Percentiles rank a stretch among this genome's conserved stretches.
Evolutionary conservation across 2,113 vertebrate genomes (phyloP).

Genomic region (Galemys pyrenaicus): DNA sequence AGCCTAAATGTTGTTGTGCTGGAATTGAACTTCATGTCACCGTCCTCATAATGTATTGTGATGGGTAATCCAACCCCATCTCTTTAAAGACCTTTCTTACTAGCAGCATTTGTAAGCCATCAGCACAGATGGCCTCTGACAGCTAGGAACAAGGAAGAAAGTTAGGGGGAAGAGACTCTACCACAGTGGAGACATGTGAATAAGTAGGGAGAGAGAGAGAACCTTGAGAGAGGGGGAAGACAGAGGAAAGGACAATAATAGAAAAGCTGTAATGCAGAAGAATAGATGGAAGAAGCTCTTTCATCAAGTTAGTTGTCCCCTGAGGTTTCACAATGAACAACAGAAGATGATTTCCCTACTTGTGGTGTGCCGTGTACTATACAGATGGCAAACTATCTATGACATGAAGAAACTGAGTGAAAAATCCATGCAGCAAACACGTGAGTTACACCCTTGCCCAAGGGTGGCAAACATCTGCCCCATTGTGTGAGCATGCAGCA

Average conservation of each 20-base stretch:
- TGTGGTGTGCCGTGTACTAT: not conserved
- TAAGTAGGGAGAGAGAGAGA: not conserved
- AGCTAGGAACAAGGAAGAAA: not conserved
- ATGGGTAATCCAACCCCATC: not conserved
- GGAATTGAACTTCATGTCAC: not conserved
- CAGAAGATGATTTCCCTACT: not conserved
- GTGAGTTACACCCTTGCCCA: not conserved
- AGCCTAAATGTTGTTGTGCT: not conserved
- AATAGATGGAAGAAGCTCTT: not conserved
- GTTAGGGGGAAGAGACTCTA: not conserved
- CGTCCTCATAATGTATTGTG: not conserved
- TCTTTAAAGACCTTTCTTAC: slow-evolving; percentile 20
- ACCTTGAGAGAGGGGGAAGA: not conserved
- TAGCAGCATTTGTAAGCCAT: not conserved
- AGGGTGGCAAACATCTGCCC: not conserved
- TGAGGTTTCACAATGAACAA: not conserved
- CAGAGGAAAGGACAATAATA: not conserved
- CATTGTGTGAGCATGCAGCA: not conserved
- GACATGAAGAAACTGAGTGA: not conserved
- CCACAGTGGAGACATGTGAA: not conserved
- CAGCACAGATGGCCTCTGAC: not conserved
- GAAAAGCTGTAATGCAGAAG: not conserved
- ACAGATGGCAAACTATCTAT: slow-evolving; percentile 7
- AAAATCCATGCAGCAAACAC: not conserved
- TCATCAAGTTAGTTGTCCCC: not conserved